phyloP scores from a whole-genome alignment of 2,888 invertebrate species.

The Electrophaes corylata region DNA sequence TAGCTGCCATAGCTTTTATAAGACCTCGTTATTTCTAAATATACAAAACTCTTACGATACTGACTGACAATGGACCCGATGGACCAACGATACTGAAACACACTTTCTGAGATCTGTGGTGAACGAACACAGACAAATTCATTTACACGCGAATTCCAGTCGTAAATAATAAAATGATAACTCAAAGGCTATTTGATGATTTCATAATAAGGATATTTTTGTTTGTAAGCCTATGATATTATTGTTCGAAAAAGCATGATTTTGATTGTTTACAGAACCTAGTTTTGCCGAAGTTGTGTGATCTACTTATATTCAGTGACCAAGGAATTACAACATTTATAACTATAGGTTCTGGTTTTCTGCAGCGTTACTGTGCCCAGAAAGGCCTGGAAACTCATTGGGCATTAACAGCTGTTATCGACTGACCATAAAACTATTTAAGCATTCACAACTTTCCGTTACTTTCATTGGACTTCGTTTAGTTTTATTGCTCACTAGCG shows the following conservation, averaged over 20 bases:
- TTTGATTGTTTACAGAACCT: not conserved
- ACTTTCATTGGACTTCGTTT: conserved; percentile 12
- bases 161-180: no score
- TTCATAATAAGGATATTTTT: not conserved
- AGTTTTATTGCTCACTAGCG: conserved; percentile 2
- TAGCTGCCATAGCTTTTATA: not conserved
- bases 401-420: conserved; percentile 35
- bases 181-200: no score
- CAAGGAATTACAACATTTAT: no score
- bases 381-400: conserved; percentile 14
- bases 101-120: no score
- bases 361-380: conserved; percentile 2
- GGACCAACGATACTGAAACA: no score
- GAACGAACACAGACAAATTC: no score
- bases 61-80: no score
- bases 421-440: conserved; percentile 47
- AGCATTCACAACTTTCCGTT: conserved; percentile 29
- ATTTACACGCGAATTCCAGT: no score
- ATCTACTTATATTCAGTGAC: no score
- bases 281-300: no score
- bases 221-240: not conserved
- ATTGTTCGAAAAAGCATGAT: not conserved
- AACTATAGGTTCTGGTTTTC: not conserved
- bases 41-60: no score
- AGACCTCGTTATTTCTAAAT: no score